A percentile compares a stretch with the other conserved stretches of the same genome.
These are phyloP conservation scores for Lycocorax pyrrhopterus DNA, from an alignment of 2,113 vertebrate species.

Conservation along the genomic window DNA sequence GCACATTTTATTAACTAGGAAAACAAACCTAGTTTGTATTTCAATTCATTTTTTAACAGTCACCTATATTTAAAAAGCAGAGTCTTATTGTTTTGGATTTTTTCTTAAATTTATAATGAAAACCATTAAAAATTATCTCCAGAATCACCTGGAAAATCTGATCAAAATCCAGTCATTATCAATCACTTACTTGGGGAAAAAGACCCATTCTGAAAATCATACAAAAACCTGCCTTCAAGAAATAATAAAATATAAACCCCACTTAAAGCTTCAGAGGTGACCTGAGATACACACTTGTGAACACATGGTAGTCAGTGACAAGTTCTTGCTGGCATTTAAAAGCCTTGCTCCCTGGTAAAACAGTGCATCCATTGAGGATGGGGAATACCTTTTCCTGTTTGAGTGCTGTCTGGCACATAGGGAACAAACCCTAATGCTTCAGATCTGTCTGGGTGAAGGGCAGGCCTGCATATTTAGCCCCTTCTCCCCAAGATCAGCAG, in stretches of 20 bases:
- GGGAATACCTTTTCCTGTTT: slow-evolving; percentile 8
- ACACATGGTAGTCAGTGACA: background rate
- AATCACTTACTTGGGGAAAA: background rate
- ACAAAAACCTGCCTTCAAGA: background rate
- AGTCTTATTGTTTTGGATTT: background rate
- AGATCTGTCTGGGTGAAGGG: background rate
- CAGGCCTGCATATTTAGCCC: background rate
- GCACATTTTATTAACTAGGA: background rate
- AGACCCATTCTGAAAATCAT: background rate
- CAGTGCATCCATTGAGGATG: background rate
- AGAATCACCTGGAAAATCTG: background rate
- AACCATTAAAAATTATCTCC: background rate
- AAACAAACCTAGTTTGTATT: background rate
- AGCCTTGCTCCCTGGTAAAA: background rate
- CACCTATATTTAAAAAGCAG: background rate
- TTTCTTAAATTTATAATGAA: background rate
- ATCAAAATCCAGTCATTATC: background rate
- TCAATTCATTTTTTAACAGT: background rate
- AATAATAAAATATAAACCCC: background rate
- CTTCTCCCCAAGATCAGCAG: rapidly evolving
- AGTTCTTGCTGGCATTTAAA: slow-evolving; percentile 30
- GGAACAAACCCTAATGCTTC: background rate
- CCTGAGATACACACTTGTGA: background rate
- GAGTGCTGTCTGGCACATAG: slow-evolving; percentile 41
- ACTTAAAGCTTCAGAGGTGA: slow-evolving; percentile 28